Percentiles rank a stretch among this genome's conserved stretches.
phyloP scores from a whole-genome alignment of 2,888 invertebrate species.

The Scaeva pyrastri region DNA sequence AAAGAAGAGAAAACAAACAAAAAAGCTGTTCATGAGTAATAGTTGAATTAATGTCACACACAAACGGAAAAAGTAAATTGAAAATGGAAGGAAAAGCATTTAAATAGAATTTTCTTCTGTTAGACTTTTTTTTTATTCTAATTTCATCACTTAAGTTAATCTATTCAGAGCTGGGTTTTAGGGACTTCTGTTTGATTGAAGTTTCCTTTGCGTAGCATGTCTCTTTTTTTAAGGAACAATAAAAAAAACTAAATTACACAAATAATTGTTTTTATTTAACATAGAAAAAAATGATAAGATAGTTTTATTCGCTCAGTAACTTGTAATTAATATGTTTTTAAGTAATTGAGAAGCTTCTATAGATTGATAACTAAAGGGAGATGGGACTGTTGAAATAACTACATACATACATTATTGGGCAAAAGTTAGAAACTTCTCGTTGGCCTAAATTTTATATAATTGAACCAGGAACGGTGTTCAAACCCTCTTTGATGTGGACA shows the following conservation, averaged over 20 bases:
- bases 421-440: too few relatives aligned
- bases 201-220: constrained; percentile 38
- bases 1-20: constrained; percentile 22
- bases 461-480: too few relatives aligned
- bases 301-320: too few relatives aligned
- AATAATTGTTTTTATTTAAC: background rate
- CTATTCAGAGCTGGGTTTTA: constrained; percentile 30
- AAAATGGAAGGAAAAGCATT: constrained; percentile 1
- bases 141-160: constrained; percentile 55
- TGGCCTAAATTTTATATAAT: too few relatives aligned
- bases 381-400: too few relatives aligned
- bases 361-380: too few relatives aligned
- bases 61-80: constrained; percentile 20
- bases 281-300: too few relatives aligned
- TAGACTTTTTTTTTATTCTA: constrained; percentile 33
- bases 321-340: too few relatives aligned
- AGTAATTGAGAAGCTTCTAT: too few relatives aligned
- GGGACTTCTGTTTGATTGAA: constrained; percentile 64
- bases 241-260: constrained; percentile 15
- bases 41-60: constrained; percentile 58
- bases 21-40: constrained; percentile 39
- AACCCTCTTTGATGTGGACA: too few relatives aligned
- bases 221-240: constrained; percentile 58
- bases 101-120: constrained; percentile 36
- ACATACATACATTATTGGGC: too few relatives aligned